Conservation (phyloP, 2,113 vertebrate genomes). For the Paralichthys olivaceus region DNA sequence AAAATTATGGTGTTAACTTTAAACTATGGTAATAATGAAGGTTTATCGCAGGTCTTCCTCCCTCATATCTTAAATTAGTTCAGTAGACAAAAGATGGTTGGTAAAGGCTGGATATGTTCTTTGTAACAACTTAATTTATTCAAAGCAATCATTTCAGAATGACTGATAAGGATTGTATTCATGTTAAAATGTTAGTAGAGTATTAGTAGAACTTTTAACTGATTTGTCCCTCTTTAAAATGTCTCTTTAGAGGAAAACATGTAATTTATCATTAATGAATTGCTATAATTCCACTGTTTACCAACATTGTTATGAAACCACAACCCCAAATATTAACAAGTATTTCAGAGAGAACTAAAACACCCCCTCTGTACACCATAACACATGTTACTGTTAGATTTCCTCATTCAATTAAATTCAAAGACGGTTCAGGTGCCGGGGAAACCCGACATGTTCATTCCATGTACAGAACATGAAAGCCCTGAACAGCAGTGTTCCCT, state of each 20-base stretch:
- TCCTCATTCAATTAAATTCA: not conserved
- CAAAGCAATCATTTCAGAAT: not conserved
- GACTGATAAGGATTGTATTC: not conserved
- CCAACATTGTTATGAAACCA: not conserved
- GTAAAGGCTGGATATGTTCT: not conserved
- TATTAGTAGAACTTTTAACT: not conserved
- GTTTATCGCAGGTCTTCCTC: not conserved
- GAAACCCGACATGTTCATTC: not conserved
- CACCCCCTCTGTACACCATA: not conserved
- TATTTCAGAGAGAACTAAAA: not conserved
- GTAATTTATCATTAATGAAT: not conserved
- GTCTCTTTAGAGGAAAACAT: not conserved
- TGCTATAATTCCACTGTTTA: slow-evolving; percentile 3
- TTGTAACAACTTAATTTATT: not conserved
- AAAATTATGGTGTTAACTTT: not conserved
- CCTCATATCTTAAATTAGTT: not conserved
- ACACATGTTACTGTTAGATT: too few relatives aligned
- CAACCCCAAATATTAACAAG: not conserved
- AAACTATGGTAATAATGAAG: not conserved
- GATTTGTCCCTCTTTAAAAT: not conserved
- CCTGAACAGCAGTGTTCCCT: not conserved
- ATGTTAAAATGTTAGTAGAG: not conserved
- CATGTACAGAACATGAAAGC: slow-evolving; percentile 7
- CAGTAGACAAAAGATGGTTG: not conserved
- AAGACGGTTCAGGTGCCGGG: slow-evolving; percentile 1